These are phyloP conservation scores for Drosophila parthenogenetica DNA, from an alignment of 2,888 invertebrate genomes.

Conservation along the genomic window DNA sequence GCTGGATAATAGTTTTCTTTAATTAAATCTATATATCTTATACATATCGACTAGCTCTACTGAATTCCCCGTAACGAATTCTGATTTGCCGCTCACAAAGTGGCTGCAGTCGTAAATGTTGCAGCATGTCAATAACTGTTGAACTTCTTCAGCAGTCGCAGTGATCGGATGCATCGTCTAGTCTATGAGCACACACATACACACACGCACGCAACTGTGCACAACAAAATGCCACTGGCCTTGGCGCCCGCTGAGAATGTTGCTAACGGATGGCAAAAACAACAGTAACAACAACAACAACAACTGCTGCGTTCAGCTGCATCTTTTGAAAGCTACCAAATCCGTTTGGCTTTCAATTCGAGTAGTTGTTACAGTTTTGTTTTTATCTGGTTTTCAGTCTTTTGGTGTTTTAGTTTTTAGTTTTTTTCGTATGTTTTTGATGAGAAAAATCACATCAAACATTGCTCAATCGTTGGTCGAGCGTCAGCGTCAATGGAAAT, in stretches of 20 bases:
- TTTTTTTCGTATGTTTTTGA: constrained; percentile 30
- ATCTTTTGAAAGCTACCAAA: constrained; percentile 77
- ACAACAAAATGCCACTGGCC: constrained; percentile 73
- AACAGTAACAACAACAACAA: constrained; percentile 46
- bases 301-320: constrained; percentile 23
- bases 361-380: constrained; percentile 70
- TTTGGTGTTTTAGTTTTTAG: constrained; percentile 1
- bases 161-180: constrained; percentile 20
- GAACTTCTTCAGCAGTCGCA: constrained; percentile 50
- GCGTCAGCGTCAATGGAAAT: constrained; percentile 63
- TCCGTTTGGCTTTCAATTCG: constrained; percentile 63
- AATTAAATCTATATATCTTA: too few species aligned
- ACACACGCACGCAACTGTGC: constrained; percentile 14
- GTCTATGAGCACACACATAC: neutral
- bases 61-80: constrained; percentile 7
- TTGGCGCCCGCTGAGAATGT: constrained; percentile 79
- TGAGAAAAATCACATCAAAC: constrained; percentile 76
- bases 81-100: constrained; percentile 63
- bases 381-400: constrained; percentile 28
- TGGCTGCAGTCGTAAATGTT: constrained; percentile 45
- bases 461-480: constrained; percentile 59
- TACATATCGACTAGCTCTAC: neutral
- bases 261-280: constrained; percentile 51
- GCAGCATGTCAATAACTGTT: constrained; percentile 50
- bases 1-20: too few species aligned